Base-by-base conservation (phyloP, 2,113 vertebrate species). In the Micronycteris hirsuta region DNA sequence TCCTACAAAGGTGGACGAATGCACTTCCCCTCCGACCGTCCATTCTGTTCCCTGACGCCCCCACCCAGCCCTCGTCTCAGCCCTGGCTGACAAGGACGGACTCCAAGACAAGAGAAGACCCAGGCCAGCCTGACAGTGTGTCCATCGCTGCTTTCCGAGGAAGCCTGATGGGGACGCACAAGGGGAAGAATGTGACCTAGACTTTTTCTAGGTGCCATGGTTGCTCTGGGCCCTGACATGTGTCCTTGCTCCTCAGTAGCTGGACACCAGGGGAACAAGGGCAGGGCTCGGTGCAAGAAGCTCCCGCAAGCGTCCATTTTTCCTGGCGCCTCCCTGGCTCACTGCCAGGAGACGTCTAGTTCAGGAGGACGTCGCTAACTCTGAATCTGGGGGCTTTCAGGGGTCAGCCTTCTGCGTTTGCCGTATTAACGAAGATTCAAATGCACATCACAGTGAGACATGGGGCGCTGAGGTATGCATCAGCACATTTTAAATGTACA, bases 401-500 rank as follows among this genome's bases (percentile, higher is more conserved):
- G 14, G 7, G 90, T 16, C 92, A 73, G 61, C 24, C 61, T 97
- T 98, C 96, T 96, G 67, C 73, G 83, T n/a, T 73, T 90, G 1
- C 90, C 82, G 86, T 96, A 96, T 97, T 96, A 96, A 96, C 61
- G 67, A 92, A 83, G 24, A 45, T 74, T 9, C 95, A 82, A 98
- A 96, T 77, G 58, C 77, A 45, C 31, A 89, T 41, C 93, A 96
- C 84, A 88, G 26, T 88, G 65, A 94, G 96, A 96, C 56, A 90
- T 47, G 90, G 86, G 33, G 28, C 97, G 24, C 5, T 11, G 22
- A 26, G 4, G 22, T 11, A 4, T 4, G 56, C 56, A 5, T 26
- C 5, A 10, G 22, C 56, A 26, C 56, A 10, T 58, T 24, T 58
- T 58, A 58, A 58, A 58, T 58, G 56, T 26, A 3, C 24, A 11